Evolutionary conservation across 2,797 vertebrate species (phyloP), one percentile per base, ranked within the genome.

Genomic region (Hylomyscus alleni): DNA sequence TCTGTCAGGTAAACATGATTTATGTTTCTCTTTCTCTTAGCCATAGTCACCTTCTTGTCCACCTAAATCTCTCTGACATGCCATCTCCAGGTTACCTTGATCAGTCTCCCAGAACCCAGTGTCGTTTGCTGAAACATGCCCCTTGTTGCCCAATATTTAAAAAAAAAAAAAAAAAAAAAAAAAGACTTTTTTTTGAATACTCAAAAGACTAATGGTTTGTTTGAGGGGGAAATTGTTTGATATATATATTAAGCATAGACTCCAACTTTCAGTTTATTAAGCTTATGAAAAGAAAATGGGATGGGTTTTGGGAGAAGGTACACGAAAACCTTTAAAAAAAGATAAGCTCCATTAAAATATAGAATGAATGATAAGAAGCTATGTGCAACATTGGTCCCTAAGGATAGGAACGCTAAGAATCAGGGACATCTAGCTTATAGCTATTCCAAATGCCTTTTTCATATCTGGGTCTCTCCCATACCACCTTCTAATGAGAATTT

Each of bases 231-330:
- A 82, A 76, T 19, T 54, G 67, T 62, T 93, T 82, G 37, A 20
- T 31, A 31, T 11, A 65, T 29, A 65, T 11, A 65, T 31, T 62
- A 69, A 24, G 4, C 0, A 15, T 6, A 65, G 12, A 58, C 22
- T 69, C 73, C 37, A 75, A 87, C 10, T 89, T 86, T 72, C 1
- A 22, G 62, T 91, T 90, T 92, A 75, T 54, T 73, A 84, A 90
- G 82, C 11, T 95, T 60, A 81, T 24, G 54, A 89, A 89, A 95
- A 90, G n/a, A n/a, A 78, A 82, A 89, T 47, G 86, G 88, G 89
- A 78, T 78, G 14, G 56, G 44, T 75, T 94, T 44, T 84, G 60
- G 91, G 62, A 52, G 7, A 8, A 37, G 69, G 6, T 40, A 78
- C 1, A 2, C 37, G 4, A 44, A 94, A 89, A 24, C n/a, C 77